Conservation (phyloP, 64 coral and sea anemone genomes). For the Pocillopora damicornis region DNA sequence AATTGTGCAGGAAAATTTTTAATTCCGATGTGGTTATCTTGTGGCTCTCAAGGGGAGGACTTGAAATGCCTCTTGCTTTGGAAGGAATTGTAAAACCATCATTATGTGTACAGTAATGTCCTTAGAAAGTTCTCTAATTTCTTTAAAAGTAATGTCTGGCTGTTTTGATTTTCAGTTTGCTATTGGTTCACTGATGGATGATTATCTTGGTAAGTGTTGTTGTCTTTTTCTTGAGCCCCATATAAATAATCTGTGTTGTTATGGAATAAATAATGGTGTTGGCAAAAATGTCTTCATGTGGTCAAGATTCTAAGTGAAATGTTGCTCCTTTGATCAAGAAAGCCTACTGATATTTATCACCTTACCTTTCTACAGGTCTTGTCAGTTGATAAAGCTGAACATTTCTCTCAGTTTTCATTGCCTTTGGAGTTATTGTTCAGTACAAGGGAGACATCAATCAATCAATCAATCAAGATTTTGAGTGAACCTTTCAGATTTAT, state of each 20-base stretch:
- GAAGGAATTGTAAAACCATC: neutral
- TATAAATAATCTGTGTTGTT: neutral
- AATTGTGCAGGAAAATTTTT: no score
- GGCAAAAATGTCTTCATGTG: no score
- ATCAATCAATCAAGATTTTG: neutral
- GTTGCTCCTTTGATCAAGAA: neutral
- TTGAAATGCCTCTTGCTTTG: no score
- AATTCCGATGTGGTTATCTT: no score
- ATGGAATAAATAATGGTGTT: no score
- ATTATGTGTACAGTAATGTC: neutral
- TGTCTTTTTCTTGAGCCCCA: neutral
- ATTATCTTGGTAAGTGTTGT: constrained; percentile 66
- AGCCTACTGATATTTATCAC: no score
- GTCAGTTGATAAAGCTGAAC: constrained; percentile 16
- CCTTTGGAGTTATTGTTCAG: neutral
- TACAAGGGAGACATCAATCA: neutral
- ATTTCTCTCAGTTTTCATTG: neutral
- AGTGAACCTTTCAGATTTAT: no score
- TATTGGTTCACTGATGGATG: constrained; percentile 88
- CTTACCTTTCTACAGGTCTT: constrained; percentile 2
- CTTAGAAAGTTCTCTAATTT: neutral
- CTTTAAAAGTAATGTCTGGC: neutral
- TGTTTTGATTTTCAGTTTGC: constrained; percentile 62
- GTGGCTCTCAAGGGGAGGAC: no score
- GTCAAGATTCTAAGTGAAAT: no score